Percentiles rank a stretch among this genome's conserved stretches.
Conservation (phyloP, 2,113 vertebrate species). For the Ammodytes marinus region DNA sequence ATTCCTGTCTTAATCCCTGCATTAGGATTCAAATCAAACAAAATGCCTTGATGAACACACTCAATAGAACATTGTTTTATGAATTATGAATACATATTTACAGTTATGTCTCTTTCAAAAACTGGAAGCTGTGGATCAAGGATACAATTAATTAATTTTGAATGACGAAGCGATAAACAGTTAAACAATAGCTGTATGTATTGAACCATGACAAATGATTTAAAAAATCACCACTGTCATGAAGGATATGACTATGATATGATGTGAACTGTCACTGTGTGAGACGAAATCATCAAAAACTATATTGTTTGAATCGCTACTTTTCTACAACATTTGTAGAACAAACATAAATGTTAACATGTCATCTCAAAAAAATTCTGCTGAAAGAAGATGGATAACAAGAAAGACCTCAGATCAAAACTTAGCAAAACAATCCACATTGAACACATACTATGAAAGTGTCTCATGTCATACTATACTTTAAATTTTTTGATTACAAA, state of each 20-base stretch:
- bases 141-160: neutral
- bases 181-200: neutral
- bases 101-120: neutral
- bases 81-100: constrained; percentile 4
- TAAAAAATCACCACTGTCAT: neutral
- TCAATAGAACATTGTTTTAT: neutral
- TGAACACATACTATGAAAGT: neutral
- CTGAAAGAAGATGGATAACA: neutral
- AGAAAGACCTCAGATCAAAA: neutral
- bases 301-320: neutral
- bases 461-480: neutral
- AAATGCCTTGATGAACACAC: neutral
- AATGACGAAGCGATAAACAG: too few species aligned
- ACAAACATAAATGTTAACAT: neutral
- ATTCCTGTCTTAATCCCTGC: constrained; percentile 14
- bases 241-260: neutral
- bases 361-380: neutral
- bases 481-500: neutral
- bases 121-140: neutral
- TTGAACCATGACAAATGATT: neutral
- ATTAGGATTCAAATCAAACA: too few species aligned
- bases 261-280: neutral
- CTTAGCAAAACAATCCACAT: neutral
- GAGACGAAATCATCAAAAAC: neutral
- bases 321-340: neutral